Conservation (phyloP, 2,888 invertebrate genomes). For the Emesis castigata region DNA sequence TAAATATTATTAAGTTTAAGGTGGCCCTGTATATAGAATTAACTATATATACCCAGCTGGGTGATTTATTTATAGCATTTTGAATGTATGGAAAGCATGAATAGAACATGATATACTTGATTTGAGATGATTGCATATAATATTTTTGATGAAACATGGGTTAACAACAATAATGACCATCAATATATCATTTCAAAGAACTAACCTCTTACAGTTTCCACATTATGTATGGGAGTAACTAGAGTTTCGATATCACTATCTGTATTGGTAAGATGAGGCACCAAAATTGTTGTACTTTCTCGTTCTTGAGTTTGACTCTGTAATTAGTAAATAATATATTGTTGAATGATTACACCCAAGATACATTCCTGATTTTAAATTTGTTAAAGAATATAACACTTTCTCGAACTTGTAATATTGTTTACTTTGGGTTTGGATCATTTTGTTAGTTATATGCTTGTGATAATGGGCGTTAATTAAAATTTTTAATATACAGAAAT, state of each 20-base stretch:
- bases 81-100: no score
- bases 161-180: background rate
- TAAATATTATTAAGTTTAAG: background rate
- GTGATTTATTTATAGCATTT: background rate
- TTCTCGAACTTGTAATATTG: no score
- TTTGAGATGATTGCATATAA: no score
- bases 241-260: background rate
- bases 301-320: background rate
- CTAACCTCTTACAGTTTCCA: background rate
- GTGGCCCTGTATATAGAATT: background rate
- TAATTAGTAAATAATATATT: background rate
- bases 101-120: no score
- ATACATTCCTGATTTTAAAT: no score
- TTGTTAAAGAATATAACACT: no score
- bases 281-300: background rate
- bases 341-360: background rate
- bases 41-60: background rate
- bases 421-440: no score
- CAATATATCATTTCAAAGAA: background rate
- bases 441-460: no score
- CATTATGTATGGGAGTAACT: background rate
- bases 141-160: no score
- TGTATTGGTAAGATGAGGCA: background rate
- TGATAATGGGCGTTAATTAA: no score
- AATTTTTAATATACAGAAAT: no score